Percentiles rank a stretch among this genome's conserved stretches.
Conservation (phyloP, 1,140 invertebrate genomes). For the Galleria mellonella region DNA sequence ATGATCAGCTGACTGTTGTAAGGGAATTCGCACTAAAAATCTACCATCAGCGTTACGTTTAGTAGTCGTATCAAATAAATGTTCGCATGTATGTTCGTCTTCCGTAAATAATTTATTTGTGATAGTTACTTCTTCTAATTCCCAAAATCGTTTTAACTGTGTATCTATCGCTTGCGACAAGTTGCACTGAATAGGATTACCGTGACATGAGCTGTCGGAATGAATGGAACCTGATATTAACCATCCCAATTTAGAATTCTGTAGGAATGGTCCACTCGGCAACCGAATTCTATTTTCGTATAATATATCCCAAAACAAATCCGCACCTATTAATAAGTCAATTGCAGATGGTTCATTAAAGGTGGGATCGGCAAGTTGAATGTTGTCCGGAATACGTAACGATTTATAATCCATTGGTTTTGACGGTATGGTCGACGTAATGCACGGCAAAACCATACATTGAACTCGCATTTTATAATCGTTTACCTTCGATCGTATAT, state of each 20-base stretch:
- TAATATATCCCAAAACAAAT: no score
- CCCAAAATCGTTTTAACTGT: conserved; percentile 21
- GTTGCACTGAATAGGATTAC: conserved; percentile 9
- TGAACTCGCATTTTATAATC: conserved; percentile 7
- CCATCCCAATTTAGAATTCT: conserved; percentile 13
- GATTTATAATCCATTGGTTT: no score
- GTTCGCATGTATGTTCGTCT: conserved; percentile 15
- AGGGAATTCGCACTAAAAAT: conserved; percentile 15
- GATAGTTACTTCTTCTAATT: conserved; percentile 15
- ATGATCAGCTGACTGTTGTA: conserved; percentile 14
- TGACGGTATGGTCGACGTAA: no score
- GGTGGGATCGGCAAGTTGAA: conserved; percentile 14
- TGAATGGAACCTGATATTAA: conserved; percentile 5
- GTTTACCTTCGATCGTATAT: no score
- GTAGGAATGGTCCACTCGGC: conserved; percentile 5
- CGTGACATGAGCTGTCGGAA: neutral
- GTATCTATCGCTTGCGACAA: conserved; percentile 9
- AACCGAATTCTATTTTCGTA: conserved; percentile 8
- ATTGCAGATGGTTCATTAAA: conserved; percentile 8
- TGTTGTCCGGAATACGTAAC: conserved; percentile 10
- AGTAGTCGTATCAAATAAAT: conserved; percentile 11
- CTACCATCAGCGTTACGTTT: conserved; percentile 13
- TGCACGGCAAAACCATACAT: conserved; percentile 14
- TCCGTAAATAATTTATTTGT: neutral
- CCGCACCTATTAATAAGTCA: conserved; percentile 11